These are phyloP conservation scores for Aplidium turbinatum DNA, from an alignment of 23 tunicate species.

Conservation along the genomic window DNA sequence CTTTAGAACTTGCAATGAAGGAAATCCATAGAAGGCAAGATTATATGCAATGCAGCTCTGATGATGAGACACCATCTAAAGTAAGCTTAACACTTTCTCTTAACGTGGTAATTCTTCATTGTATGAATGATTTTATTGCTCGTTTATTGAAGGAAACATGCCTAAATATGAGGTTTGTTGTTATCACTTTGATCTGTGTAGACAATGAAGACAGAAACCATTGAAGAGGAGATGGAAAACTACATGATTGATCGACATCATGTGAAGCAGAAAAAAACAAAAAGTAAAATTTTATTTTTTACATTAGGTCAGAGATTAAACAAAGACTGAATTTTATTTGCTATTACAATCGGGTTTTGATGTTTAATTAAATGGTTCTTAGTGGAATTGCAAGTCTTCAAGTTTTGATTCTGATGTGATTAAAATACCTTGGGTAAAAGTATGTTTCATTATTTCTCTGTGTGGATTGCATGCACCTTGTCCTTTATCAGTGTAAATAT, in stretches of 20 bases:
- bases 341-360: too few species aligned
- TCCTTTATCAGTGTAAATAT: too few species aligned
- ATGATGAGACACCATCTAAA: slow-evolving; percentile 14
- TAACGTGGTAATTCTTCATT: too few species aligned
- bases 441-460: too few species aligned
- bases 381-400: too few species aligned
- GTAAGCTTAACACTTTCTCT: too few species aligned
- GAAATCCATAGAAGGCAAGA: slow-evolving; percentile 9
- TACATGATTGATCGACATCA: slow-evolving; percentile 44
- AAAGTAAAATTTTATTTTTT: slow-evolving; percentile 15
- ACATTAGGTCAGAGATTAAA: neutral
- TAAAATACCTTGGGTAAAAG: too few species aligned
- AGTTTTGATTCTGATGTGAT: too few species aligned
- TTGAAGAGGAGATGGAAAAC: slow-evolving; percentile 57
- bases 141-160: neutral
- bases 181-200: too few species aligned
- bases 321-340: neutral
- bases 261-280: slow-evolving; percentile 2
- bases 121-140: too few species aligned
- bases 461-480: too few species aligned
- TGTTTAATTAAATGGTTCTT: too few species aligned
- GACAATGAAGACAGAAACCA: slow-evolving; percentile 23
- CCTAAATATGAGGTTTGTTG: neutral
- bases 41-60: slow-evolving; percentile 20
- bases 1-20: slow-evolving; percentile 45